Percentiles rank a stretch among this genome's conserved stretches.
phyloP scores from a whole-genome alignment of 2,113 vertebrate species.

The Microcebus lehilahytsara region DNA sequence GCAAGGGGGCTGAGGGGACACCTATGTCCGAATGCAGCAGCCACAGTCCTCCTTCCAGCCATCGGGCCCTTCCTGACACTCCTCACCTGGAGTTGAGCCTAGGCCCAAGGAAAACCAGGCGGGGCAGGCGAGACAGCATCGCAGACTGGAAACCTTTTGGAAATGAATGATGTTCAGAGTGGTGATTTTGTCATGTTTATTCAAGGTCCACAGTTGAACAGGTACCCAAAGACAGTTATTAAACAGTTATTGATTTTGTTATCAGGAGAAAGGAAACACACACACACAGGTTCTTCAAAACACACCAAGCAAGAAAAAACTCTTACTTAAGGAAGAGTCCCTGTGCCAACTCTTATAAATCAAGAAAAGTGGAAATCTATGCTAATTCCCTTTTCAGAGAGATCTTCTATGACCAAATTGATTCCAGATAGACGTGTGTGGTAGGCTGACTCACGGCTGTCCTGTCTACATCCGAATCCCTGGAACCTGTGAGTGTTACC shows the following conservation, averaged over 20 bases:
- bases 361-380: not conserved
- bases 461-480: not conserved
- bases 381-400: not conserved
- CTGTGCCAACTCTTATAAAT: not conserved
- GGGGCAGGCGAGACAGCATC: not conserved
- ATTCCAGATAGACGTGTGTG: not conserved
- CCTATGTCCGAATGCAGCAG: not conserved
- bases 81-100: not conserved
- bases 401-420: not conserved
- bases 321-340: not conserved
- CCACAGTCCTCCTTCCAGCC: not conserved
- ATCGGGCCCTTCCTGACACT: not conserved
- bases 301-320: not conserved
- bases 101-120: not conserved
- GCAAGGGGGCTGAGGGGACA: not conserved
- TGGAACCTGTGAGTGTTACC: not conserved
- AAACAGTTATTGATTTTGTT: not conserved
- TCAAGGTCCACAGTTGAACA: slow-evolving; percentile 21
- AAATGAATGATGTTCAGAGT: not conserved
- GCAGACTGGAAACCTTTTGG: not conserved
- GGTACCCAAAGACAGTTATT: not conserved
- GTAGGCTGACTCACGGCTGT: not conserved
- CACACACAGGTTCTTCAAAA: not conserved
- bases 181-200: not conserved
- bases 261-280: not conserved